A percentile compares a stretch with the other conserved stretches of the same genome.
Conservation (phyloP, 1,140 invertebrate genomes). For the Drosophila tristis region DNA sequence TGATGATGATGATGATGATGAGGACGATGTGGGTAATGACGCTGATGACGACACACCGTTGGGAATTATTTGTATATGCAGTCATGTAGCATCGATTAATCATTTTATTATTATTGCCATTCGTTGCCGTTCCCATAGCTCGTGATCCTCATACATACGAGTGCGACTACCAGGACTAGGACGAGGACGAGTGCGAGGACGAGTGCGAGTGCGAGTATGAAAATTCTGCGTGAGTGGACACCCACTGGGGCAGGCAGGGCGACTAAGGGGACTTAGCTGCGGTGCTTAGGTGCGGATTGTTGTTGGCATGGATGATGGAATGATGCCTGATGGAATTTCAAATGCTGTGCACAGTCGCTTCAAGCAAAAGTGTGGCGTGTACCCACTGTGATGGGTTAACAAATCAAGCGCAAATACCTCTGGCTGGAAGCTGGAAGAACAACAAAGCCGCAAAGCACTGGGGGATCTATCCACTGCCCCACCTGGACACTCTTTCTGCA, state of each 20-base stretch:
- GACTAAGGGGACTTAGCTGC: too few species aligned
- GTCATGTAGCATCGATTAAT: conserved; percentile 83
- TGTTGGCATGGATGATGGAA: too few species aligned
- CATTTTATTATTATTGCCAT: conserved; percentile 81
- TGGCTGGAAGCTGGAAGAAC: too few species aligned
- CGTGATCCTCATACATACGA: conserved; percentile 74
- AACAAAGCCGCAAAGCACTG: too few species aligned
- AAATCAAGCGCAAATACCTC: conserved; percentile 5
- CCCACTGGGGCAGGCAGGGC: not conserved
- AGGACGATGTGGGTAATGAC: conserved; percentile 63
- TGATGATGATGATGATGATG: conserved; percentile 36
- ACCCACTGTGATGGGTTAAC: conserved; percentile 14
- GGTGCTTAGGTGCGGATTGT: too few species aligned
- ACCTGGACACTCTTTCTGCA: too few species aligned
- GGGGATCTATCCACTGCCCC: too few species aligned
- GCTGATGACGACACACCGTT: conserved; percentile 70
- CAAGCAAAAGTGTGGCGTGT: not conserved
- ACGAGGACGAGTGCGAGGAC: conserved; percentile 10
- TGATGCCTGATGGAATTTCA: conserved; percentile 15
- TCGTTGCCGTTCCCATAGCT: conserved; percentile 72
- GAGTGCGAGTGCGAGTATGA: conserved; percentile 1
- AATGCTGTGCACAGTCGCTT: conserved; percentile 32
- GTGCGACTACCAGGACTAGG: conserved; percentile 1
- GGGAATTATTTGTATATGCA: conserved; percentile 82
- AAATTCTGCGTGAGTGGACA: conserved; percentile 8